Evolutionary conservation across 1,140 invertebrate genomes (phyloP), one percentile per base, ranked within the genome.

Genomic region (Caenorhabditis remanei): DNA sequence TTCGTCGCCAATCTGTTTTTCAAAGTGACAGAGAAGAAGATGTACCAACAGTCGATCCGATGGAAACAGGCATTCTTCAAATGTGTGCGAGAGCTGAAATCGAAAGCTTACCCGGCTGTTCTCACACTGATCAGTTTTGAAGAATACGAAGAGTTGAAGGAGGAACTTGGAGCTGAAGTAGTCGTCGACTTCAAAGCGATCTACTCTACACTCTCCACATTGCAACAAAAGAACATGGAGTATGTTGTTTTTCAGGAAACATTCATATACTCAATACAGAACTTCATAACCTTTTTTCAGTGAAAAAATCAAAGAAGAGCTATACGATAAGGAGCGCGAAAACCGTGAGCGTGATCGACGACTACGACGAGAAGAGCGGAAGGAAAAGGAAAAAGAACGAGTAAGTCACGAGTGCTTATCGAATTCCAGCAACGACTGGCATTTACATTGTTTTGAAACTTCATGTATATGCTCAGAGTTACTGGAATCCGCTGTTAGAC

Each of bases 261-360:
- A 63, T 32, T 71, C 19, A 32, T 32, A 32, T 32, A 32, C 50
- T 0, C 9, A 4, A 65, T 40, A 43, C 2, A 46, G 16, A 16
- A 13, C 6, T 46, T 46, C 4, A 71, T 71, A 46, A 5, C 9
- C 0, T 65, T 40, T 7, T 71, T 71, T 46, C 71, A 79, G 71
- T n/a, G 71, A 79, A n/a, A 79, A 79, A 50, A 79, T 79, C 71
- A 79, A 79, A 53, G 71, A 79, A 21, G 71, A 79, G 71, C 40
- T 79, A 21, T 24, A 79, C 46, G 71, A 79, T 24, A 79, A 79
- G 40, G 71, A 79, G 40, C 71, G 71, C 19, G 71, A 79, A 53
- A 50, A 6, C 0, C 71, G 71, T 4, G 71, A 79, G 2, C 71
- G 71, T 8, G 71, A 79, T 79, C 13, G 46, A 41, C 71, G 71